A percentile compares a stretch with the other conserved stretches of the same genome.
Evolutionary conservation across 2,797 vertebrate species (phyloP).

Genomic region (Anguilla obscura): DNA sequence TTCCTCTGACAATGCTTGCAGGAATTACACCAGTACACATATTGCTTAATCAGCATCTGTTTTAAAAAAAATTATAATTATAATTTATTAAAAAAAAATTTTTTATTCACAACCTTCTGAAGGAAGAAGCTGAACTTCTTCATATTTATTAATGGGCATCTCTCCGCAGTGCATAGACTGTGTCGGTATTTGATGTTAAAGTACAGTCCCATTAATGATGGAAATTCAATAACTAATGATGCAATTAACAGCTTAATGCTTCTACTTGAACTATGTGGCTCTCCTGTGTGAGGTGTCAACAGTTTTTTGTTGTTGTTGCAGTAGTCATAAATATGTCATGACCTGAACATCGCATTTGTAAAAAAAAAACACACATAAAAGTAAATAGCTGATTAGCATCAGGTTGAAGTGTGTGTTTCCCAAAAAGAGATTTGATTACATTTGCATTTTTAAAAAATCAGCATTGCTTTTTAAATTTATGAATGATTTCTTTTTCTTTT

Average conservation of each 20-base stretch:
- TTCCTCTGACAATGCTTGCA: background rate
- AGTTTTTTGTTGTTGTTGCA: background rate
- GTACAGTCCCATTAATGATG: background rate
- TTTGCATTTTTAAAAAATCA: background rate
- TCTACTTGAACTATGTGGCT: background rate
- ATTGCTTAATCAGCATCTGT: background rate
- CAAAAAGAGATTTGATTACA: background rate
- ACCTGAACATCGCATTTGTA: background rate
- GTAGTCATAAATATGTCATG: background rate
- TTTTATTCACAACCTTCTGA: background rate
- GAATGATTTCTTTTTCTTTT: background rate
- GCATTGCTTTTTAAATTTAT: background rate
- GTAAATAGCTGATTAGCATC: background rate
- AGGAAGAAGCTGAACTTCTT: background rate
- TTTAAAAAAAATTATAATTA: too few relatives aligned
- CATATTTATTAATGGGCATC: background rate
- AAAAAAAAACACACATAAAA: background rate
- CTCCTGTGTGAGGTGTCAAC: background rate
- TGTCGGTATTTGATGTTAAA: background rate
- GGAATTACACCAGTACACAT: background rate
- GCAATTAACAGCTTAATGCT: background rate
- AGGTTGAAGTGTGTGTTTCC: background rate
- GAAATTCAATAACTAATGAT: background rate
- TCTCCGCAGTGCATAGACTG: background rate
- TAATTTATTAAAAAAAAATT: background rate